These are phyloP conservation scores for Calliphora vicina DNA, from an alignment of 1,140 invertebrate genomes.

Conservation along the genomic window DNA sequence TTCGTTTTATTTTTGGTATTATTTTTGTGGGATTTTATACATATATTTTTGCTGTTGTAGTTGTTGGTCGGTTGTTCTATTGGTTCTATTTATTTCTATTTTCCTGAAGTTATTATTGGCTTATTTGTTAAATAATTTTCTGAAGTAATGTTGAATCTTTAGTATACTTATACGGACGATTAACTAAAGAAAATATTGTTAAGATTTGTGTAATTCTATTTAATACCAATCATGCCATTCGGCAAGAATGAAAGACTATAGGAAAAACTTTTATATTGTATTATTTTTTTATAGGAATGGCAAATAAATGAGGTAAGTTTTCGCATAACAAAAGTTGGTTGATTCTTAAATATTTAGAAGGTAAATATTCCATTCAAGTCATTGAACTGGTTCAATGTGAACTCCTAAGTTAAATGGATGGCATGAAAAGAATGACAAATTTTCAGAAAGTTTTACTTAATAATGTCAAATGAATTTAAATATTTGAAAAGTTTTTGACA, in stretches of 20 bases:
- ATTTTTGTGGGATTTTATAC: background rate
- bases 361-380: background rate
- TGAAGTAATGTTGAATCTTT: background rate
- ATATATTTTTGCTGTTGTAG: background rate
- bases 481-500: background rate
- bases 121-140: slow-evolving; percentile 2
- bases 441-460: too few species aligned
- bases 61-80: background rate
- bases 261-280: background rate
- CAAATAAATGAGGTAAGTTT: background rate
- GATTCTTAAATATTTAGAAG: background rate
- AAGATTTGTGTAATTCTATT: slow-evolving; percentile 14
- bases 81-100: background rate
- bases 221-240: background rate
- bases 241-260: background rate
- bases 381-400: background rate
- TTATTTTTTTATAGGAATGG: background rate
- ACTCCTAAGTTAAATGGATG: background rate
- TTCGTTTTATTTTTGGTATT: background rate
- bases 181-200: background rate
- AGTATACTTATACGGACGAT: slow-evolving; percentile 9
- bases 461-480: background rate
- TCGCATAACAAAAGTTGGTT: background rate
- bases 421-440: background rate
- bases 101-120: background rate